phyloP scores from a whole-genome alignment of 1,140 invertebrate genomes.

The Drosophila obscura region DNA sequence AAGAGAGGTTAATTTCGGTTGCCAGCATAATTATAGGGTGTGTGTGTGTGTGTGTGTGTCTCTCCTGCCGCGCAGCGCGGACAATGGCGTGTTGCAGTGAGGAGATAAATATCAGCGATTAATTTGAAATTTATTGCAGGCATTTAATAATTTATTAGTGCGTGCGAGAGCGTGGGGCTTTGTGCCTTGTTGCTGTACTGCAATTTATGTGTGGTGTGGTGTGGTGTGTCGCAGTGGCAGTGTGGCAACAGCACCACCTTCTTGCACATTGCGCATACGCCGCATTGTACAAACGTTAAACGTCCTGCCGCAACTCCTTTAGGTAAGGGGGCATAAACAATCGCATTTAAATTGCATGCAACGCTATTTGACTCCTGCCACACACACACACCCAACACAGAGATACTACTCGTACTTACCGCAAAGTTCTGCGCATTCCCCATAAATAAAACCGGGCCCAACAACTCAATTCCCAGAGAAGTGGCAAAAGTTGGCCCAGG shows the following conservation, averaged over 20 bases:
- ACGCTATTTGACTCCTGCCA: slow-evolving; percentile 73
- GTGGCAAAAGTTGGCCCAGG: neutral
- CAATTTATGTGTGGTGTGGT: slow-evolving; percentile 50
- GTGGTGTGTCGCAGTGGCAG: slow-evolving; percentile 25
- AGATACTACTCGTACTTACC: slow-evolving; percentile 3
- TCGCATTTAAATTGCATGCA: slow-evolving; percentile 77
- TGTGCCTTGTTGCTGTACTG: slow-evolving; percentile 49
- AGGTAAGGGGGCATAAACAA: slow-evolving; percentile 60
- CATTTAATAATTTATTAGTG: slow-evolving; percentile 82
- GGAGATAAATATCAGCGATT: slow-evolving; percentile 82
- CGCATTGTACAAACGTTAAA: slow-evolving; percentile 66
- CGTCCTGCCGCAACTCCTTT: slow-evolving; percentile 39
- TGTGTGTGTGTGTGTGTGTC: slow-evolving; percentile 16
- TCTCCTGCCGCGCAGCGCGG: slow-evolving; percentile 6
- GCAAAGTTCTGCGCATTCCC: slow-evolving; percentile 42
- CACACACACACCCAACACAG: neutral
- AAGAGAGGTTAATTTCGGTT: slow-evolving; percentile 37
- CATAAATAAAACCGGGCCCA: slow-evolving; percentile 72
- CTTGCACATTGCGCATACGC: slow-evolving; percentile 66
- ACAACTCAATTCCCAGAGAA: slow-evolving; percentile 67
- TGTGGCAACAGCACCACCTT: slow-evolving; percentile 32
- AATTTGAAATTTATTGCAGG: slow-evolving; percentile 82
- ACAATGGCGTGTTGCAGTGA: slow-evolving; percentile 53
- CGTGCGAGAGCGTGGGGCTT: slow-evolving; percentile 43
- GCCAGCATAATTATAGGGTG: slow-evolving; percentile 60